Evolutionary conservation across 1,140 invertebrate genomes (phyloP).

Genomic region (Neotoxoptera formosana): DNA sequence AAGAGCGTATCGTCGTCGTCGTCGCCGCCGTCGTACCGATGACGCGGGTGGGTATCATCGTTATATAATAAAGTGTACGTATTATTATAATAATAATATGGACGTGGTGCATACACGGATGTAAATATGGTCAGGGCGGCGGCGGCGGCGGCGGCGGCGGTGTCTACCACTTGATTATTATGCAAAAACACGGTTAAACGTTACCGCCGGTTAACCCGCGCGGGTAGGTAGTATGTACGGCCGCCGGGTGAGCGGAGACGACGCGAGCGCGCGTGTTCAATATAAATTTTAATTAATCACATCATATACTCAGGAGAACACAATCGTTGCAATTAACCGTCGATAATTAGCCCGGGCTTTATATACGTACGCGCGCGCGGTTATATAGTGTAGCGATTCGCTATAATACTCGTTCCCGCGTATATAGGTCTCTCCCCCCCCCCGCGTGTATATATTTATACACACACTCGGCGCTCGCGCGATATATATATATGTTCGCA

Average conservation of each 20-base stretch:
- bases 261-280: conserved; percentile 16
- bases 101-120: not conserved
- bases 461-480: no score
- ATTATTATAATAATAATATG: no score
- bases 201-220: not conserved
- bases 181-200: conserved; percentile 28
- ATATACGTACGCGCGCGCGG: no score
- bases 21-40: not conserved
- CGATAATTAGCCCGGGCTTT: conserved; percentile 25
- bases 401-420: not conserved
- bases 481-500: not conserved
- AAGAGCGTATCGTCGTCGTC: not conserved
- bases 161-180: not conserved
- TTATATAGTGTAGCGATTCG: conserved; percentile 1
- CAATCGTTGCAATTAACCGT: conserved; percentile 49
- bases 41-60: not conserved
- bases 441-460: not conserved
- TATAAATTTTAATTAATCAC: conserved; percentile 44
- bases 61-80: not conserved
- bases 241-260: not conserved
- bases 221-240: no score
- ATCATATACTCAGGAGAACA: conserved; percentile 19
- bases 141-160: no score
- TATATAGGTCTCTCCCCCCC: not conserved
- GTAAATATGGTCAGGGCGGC: not conserved